A percentile compares a stretch with the other conserved stretches of the same genome.
Evolutionary conservation across 2,888 invertebrate genomes (phyloP).

Genomic region (Heliothis peltigera): DNA sequence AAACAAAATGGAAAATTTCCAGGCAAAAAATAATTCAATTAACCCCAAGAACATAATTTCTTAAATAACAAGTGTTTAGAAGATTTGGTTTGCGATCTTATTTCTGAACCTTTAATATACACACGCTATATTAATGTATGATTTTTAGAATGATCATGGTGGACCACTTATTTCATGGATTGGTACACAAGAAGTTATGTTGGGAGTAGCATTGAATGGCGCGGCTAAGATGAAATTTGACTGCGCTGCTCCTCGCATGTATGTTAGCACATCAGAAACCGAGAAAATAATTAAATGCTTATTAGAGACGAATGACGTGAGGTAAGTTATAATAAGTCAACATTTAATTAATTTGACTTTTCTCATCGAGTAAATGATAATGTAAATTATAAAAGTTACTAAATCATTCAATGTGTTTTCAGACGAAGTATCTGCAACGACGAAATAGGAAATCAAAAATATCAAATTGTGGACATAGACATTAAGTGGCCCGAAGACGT

Average conservation of each 20-base stretch:
- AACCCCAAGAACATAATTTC: no score
- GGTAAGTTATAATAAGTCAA: slow-evolving; percentile 26
- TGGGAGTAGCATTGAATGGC: slow-evolving; percentile 43
- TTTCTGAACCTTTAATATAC: no score
- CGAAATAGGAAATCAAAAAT: slow-evolving; percentile 19
- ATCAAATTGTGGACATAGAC: slow-evolving; percentile 29
- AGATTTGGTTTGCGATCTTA: no score
- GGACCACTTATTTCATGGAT: slow-evolving; percentile 38
- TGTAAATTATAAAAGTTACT: no score
- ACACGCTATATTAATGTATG: no score
- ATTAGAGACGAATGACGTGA: slow-evolving; percentile 16
- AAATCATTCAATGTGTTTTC: slow-evolving; percentile 7
- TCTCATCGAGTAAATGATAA: no score
- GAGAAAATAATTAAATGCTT: slow-evolving; percentile 44
- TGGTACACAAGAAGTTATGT: slow-evolving; percentile 27
- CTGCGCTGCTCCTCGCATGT: slow-evolving; percentile 40
- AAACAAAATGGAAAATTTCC: no score
- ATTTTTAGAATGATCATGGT: slow-evolving; percentile 49
- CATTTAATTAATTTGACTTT: no score
- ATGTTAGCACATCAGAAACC: slow-evolving; percentile 46
- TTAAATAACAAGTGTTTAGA: no score
- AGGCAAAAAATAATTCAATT: no score
- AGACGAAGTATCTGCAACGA: slow-evolving; percentile 41
- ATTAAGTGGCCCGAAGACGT: slow-evolving; percentile 34
- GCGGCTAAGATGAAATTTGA: slow-evolving; percentile 32